A percentile compares a stretch with the other conserved stretches of the same genome.
Conservation (phyloP, 2,888 invertebrate species). For the Alloscopus bannaensis region DNA sequence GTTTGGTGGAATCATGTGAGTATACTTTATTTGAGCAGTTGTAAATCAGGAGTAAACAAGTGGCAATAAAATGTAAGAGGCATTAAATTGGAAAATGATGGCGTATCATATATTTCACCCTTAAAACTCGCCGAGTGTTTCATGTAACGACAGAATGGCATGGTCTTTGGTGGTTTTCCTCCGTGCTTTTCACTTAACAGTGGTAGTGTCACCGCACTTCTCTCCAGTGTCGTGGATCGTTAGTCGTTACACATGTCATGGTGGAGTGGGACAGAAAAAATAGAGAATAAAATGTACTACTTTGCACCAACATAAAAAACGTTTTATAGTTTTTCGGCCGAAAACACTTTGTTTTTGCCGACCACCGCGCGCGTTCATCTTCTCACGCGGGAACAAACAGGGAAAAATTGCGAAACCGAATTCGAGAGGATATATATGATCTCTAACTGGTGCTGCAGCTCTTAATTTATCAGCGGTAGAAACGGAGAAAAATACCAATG, state of each 20-base stretch:
- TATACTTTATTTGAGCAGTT: slow-evolving; percentile 15
- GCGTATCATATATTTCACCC: not conserved
- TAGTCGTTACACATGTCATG: slow-evolving; percentile 15
- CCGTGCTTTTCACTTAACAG: not conserved
- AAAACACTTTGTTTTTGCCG: not conserved
- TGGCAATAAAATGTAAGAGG: slow-evolving; percentile 26
- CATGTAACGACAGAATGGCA: slow-evolving; percentile 18
- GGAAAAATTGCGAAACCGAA: not conserved
- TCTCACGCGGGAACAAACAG: not conserved
- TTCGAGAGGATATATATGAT: too few relatives aligned
- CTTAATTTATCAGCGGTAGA: not conserved
- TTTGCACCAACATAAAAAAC: not conserved
- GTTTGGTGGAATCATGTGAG: too few relatives aligned
- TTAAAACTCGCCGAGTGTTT: slow-evolving; percentile 15
- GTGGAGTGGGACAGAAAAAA: slow-evolving; percentile 8
- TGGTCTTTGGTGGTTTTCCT: slow-evolving; percentile 16
- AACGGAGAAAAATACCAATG: too few relatives aligned
- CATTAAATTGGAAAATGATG: slow-evolving; percentile 21
- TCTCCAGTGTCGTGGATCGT: not conserved
- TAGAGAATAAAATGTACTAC: not conserved
- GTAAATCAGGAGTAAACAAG: slow-evolving; percentile 30
- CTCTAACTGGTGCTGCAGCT: too few relatives aligned
- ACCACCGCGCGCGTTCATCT: not conserved
- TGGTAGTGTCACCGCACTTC: too few relatives aligned
- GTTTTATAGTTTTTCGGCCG: not conserved